A percentile compares a stretch with the other conserved stretches of the same genome.
phyloP scores from a whole-genome alignment of 2,797 vertebrate species.

The Monodelphis domestica region DNA sequence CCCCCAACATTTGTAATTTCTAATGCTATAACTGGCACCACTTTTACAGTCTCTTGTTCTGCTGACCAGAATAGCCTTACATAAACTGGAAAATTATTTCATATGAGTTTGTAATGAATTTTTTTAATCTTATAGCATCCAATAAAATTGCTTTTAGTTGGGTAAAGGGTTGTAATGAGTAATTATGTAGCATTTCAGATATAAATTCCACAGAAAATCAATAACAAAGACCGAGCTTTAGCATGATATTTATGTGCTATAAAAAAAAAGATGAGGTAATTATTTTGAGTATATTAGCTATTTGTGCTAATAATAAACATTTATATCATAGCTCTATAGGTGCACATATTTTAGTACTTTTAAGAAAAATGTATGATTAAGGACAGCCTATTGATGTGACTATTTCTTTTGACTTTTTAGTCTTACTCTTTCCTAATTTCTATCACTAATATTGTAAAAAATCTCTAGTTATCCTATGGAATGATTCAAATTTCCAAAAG shows the following conservation, averaged over 20 bases:
- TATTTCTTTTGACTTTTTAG: constrained; percentile 39
- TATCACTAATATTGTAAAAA: constrained; percentile 23
- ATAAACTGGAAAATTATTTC: constrained; percentile 7
- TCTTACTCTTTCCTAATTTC: constrained; percentile 25
- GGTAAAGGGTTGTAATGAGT: constrained; percentile 6
- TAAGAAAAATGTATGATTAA: not conserved
- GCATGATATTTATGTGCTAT: not conserved
- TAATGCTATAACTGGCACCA: not conserved
- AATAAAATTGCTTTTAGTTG: constrained; percentile 48
- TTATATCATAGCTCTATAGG: not conserved
- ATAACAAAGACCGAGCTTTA: constrained; percentile 1
- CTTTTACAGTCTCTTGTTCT: constrained; percentile 27
- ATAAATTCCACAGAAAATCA: constrained; percentile 17
- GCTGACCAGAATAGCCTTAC: not conserved
- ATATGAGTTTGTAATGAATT: constrained; percentile 5
- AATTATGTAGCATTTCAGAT: not conserved
- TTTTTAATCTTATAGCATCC: not conserved
- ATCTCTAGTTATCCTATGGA: constrained; percentile 4
- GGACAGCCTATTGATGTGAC: not conserved
- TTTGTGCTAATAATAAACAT: not conserved
- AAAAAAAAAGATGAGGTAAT: not conserved
- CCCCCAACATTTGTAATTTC: not conserved
- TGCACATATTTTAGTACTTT: constrained; percentile 31
- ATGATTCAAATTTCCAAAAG: not conserved
- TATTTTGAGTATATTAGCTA: not conserved